A percentile compares a stretch with the other conserved stretches of the same genome.
Evolutionary conservation across 1,140 invertebrate genomes (phyloP).

Genomic region (Bombyx mori): DNA sequence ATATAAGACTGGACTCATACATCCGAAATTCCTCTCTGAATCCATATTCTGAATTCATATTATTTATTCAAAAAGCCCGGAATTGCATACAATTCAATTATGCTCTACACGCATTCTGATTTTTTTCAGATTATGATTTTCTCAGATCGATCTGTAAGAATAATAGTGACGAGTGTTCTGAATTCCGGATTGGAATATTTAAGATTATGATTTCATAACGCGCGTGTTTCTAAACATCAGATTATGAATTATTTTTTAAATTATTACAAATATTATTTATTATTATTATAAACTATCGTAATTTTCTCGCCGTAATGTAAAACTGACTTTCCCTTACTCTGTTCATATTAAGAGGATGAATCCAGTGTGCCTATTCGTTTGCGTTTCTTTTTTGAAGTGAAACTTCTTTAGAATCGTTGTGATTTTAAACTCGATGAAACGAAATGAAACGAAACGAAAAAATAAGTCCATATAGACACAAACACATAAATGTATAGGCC

Average conservation of each 20-base stretch:
- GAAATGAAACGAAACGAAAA: too few species aligned
- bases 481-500: too few species aligned
- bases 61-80: too few species aligned
- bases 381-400: not conserved
- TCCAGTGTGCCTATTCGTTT: not conserved
- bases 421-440: too few species aligned
- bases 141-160: not conserved
- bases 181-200: constrained; percentile 2
- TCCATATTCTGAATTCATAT: too few species aligned
- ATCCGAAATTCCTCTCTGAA: too few species aligned
- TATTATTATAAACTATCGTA: not conserved
- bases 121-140: constrained; percentile 1
- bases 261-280: too few species aligned
- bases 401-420: too few species aligned
- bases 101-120: too few species aligned
- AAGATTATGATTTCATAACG: not conserved
- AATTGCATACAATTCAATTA: too few species aligned
- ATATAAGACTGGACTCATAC: too few species aligned
- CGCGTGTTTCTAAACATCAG: not conserved
- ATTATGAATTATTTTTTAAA: not conserved
- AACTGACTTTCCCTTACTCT: constrained; percentile 2
- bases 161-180: constrained; percentile 4
- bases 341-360: constrained; percentile 3
- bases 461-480: too few species aligned
- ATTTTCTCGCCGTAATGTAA: not conserved